These are phyloP conservation scores for Fistularia commersonii DNA, from an alignment of 2,797 vertebrate species.

Conservation along the genomic window DNA sequence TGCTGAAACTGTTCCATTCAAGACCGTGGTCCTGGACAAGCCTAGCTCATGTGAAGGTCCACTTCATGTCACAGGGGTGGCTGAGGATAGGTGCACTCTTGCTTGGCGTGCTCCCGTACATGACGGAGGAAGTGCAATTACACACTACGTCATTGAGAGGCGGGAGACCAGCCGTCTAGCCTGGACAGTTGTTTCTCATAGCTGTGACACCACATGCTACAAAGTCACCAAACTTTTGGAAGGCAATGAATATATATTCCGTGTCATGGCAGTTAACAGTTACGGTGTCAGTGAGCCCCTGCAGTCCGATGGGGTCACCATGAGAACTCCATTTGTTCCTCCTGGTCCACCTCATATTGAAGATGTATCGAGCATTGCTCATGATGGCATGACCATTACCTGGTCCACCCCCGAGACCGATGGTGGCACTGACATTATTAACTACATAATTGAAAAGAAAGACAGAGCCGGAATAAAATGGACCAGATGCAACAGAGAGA, in stretches of 20 bases:
- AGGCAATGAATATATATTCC: constrained; percentile 96
- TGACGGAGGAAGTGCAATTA: constrained; percentile 92
- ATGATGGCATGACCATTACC: constrained; percentile 92
- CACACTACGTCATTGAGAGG: constrained; percentile 92
- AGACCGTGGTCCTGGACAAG: constrained; percentile 89
- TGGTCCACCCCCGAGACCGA: constrained; percentile 90
- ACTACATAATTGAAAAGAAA: constrained; percentile 93
- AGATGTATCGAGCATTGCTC: constrained; percentile 89
- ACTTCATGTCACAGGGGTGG: constrained; percentile 87
- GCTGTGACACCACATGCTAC: constrained; percentile 81
- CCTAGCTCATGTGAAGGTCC: constrained; percentile 89
- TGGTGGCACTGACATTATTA: constrained; percentile 91
- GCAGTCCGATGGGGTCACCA: constrained; percentile 82
- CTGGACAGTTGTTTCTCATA: constrained; percentile 90
- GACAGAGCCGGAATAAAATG: constrained; percentile 93
- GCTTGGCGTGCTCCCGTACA: constrained; percentile 88
- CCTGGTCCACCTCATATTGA: constrained; percentile 89
- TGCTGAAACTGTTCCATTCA: constrained; percentile 86
- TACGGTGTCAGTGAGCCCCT: constrained; percentile 88
- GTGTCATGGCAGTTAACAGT: constrained; percentile 94
- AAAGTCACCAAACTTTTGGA: constrained; percentile 96
- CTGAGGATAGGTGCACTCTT: constrained; percentile 89
- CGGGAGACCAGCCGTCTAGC: constrained; percentile 95
- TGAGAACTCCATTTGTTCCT: constrained; percentile 91
- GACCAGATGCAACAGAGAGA: constrained; percentile 94